phyloP scores from a whole-genome alignment of 2,797 vertebrate genomes.

The Aulostomus chinensis region DNA sequence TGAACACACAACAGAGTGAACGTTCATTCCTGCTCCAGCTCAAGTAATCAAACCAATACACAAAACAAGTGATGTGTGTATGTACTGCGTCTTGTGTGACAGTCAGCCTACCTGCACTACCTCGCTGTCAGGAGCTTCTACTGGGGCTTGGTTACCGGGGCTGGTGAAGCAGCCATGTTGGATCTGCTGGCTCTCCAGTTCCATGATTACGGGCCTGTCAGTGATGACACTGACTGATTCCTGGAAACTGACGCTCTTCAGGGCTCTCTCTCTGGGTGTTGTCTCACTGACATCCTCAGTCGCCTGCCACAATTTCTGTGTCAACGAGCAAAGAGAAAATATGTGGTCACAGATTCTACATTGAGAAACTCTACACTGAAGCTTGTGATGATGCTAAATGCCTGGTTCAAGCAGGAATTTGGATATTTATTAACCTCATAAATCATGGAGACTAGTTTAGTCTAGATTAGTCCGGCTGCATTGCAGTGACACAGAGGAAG shows the following conservation, averaged over 20 bases:
- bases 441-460: no score
- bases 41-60: neutral
- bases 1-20: slow-evolving; percentile 14
- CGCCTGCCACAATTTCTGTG: slow-evolving; percentile 85
- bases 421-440: no score
- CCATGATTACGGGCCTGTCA: slow-evolving; percentile 85
- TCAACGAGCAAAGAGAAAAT: slow-evolving; percentile 40
- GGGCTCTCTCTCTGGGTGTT: slow-evolving; percentile 78
- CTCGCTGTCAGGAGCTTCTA: slow-evolving; percentile 86
- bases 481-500: slow-evolving; percentile 44
- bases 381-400: no score
- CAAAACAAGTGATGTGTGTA: no score
- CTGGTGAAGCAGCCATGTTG: slow-evolving; percentile 77
- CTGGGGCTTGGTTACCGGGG: slow-evolving; percentile 51
- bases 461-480: slow-evolving; percentile 53
- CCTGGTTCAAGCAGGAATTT: no score
- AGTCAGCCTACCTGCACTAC: slow-evolving; percentile 79
- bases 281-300: slow-evolving; percentile 88
- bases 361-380: neutral
- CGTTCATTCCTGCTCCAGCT: neutral
- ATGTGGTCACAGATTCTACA: neutral
- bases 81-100: no score
- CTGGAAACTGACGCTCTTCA: slow-evolving; percentile 86
- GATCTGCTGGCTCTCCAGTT: slow-evolving; percentile 88
- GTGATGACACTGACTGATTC: slow-evolving; percentile 84